phyloP scores from a whole-genome alignment of 2,797 vertebrate species.

The Hippocampus kuda region DNA sequence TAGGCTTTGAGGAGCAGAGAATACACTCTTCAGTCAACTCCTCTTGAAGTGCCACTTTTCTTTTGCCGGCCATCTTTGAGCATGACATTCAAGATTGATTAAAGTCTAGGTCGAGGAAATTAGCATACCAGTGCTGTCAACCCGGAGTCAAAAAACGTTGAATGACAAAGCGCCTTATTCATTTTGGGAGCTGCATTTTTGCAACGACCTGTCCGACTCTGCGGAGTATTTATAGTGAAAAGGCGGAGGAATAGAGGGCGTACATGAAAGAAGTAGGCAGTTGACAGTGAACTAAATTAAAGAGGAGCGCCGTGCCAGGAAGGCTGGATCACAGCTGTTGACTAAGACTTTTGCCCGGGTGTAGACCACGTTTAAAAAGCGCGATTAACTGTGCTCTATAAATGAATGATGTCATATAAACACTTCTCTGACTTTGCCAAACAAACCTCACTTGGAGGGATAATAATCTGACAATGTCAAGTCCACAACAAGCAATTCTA shows the following conservation, averaged over 20 bases:
- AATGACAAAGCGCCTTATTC: conserved; percentile 9
- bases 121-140: conserved; percentile 4
- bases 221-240: conserved; percentile 34
- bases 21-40: background rate
- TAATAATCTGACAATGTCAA: background rate
- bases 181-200: conserved; percentile 4
- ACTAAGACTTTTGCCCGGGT: background rate
- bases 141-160: background rate
- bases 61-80: conserved; percentile 2
- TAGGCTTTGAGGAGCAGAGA: conserved; percentile 1
- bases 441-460: background rate
- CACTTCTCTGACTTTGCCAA: background rate
- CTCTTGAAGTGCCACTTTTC: conserved; percentile 6
- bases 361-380: background rate
- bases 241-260: conserved; percentile 29
- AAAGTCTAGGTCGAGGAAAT: background rate
- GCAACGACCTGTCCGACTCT: conserved; percentile 5
- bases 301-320: conserved; percentile 10
- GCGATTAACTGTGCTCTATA: background rate
- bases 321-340: conserved; percentile 4
- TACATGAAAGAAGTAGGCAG: conserved; percentile 27
- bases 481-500: background rate
- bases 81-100: conserved; percentile 3
- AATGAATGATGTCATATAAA: background rate
- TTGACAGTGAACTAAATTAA: conserved; percentile 20